Conservation (phyloP, 35 echinoderm and acorn worm species). For the Hemicentrotus pulcherrimus region DNA sequence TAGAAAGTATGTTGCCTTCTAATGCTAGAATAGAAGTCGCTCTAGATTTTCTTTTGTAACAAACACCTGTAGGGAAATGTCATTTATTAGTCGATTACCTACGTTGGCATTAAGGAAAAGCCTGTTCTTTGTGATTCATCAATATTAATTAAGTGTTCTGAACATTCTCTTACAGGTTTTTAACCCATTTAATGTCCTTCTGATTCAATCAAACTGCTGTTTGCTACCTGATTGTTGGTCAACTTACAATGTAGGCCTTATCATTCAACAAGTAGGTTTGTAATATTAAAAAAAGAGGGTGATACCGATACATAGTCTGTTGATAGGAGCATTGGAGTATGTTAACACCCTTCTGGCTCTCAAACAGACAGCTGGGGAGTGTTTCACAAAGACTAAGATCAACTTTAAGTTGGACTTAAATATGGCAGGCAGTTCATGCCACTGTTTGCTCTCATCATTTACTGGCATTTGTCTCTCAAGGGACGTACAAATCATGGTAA, state of each 20-base stretch:
- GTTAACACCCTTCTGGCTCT: too few relatives aligned
- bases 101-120: not conserved
- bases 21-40: not conserved
- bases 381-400: too few relatives aligned
- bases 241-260: not conserved
- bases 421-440: too few relatives aligned
- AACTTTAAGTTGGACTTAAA: too few relatives aligned
- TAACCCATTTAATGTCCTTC: not conserved
- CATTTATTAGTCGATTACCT: not conserved
- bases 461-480: too few relatives aligned
- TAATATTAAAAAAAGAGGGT: not conserved
- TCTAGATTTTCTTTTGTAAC: not conserved
- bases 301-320: too few relatives aligned
- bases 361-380: too few relatives aligned
- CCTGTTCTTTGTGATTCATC: conserved; percentile 1
- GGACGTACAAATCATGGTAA: too few relatives aligned
- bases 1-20: not conserved
- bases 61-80: not conserved
- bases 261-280: not conserved
- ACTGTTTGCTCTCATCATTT: too few relatives aligned
- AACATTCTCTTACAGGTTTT: not conserved
- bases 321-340: too few relatives aligned
- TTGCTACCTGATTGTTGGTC: not conserved
- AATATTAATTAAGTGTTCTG: not conserved
- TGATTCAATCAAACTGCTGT: not conserved